Evolutionary conservation across 2,888 invertebrate genomes (phyloP).

Genomic region (Torymus texanus): DNA sequence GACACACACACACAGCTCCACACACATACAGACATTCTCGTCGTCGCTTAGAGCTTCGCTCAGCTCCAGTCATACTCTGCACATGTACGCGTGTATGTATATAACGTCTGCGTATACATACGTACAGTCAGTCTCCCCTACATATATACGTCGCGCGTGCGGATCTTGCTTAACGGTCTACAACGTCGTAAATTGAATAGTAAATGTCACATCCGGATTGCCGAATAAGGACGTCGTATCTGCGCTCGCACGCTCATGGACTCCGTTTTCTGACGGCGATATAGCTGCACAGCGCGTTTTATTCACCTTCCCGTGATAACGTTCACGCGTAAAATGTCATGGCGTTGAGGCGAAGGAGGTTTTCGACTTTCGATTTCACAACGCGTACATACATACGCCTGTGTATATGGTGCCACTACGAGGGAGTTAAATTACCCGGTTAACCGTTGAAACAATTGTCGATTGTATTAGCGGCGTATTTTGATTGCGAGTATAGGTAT

Average conservation of each 20-base stretch:
- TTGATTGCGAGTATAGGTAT: neutral
- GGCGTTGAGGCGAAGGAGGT: neutral
- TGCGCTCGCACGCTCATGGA: constrained; percentile 7
- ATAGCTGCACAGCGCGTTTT: constrained; percentile 22
- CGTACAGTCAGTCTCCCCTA: neutral
- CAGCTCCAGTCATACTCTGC: constrained; percentile 13
- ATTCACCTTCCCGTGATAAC: constrained; percentile 30
- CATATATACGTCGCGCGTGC: constrained; percentile 17
- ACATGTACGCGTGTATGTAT: too few relatives aligned
- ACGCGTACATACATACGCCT: neutral
- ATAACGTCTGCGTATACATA: neutral
- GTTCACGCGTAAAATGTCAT: constrained; percentile 8
- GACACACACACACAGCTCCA: neutral
- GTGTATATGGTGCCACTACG: neutral
- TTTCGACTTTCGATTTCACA: constrained; percentile 27
- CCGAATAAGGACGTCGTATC: constrained; percentile 66
- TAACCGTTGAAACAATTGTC: neutral
- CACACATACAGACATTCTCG: neutral
- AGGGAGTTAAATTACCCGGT: constrained; percentile 1
- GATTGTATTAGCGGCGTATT: constrained; percentile 12
- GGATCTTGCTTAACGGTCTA: constrained; percentile 68
- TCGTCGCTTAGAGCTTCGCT: constrained; percentile 35
- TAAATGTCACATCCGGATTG: constrained; percentile 71
- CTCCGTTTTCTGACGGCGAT: constrained; percentile 28
- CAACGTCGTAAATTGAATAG: constrained; percentile 71